Percentiles rank a stretch among this genome's conserved stretches.
Conservation (phyloP, 2,888 invertebrate species). For the Bedellia somnulentella region DNA sequence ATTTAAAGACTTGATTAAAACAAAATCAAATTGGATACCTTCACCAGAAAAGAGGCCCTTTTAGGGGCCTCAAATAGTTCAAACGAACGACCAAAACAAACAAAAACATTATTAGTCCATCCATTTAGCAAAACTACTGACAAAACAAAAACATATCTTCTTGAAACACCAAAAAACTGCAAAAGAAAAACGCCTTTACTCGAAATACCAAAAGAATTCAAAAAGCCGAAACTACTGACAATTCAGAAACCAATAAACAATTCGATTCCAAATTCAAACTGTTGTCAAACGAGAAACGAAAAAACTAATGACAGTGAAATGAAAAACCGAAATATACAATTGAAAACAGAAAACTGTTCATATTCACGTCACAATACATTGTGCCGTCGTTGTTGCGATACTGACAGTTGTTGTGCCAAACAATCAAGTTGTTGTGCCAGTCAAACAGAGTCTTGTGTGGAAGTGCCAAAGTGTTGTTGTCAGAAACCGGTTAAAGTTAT, state of each 20-base stretch:
- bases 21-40: slow-evolving; percentile 44
- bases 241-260: slow-evolving; percentile 5
- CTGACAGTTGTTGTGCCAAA: too few relatives aligned
- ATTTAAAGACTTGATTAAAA: slow-evolving; percentile 1
- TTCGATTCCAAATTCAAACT: slow-evolving; percentile 1
- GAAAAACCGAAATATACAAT: slow-evolving; percentile 12
- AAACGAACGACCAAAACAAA: slow-evolving; percentile 10
- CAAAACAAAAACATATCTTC: slow-evolving; percentile 22
- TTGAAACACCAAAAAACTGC: slow-evolving; percentile 40
- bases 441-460: not conserved
- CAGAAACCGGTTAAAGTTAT: slow-evolving; percentile 32
- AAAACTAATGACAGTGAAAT: slow-evolving; percentile 14
- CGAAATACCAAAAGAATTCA: slow-evolving; percentile 30
- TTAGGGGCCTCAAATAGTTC: slow-evolving; percentile 25
- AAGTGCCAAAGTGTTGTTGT: not conserved
- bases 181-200: slow-evolving; percentile 35
- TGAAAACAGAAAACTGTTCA: not conserved
- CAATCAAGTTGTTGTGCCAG: too few relatives aligned
- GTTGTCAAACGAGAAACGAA: slow-evolving; percentile 6
- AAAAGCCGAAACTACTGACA: slow-evolving; percentile 33
- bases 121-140: slow-evolving; percentile 20
- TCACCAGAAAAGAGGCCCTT: slow-evolving; percentile 29
- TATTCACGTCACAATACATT: not conserved
- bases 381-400: not conserved
- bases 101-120: slow-evolving; percentile 36